These are phyloP conservation scores for Synanceia verrucosa DNA, from an alignment of 2,797 vertebrate species.

Conservation along the genomic window DNA sequence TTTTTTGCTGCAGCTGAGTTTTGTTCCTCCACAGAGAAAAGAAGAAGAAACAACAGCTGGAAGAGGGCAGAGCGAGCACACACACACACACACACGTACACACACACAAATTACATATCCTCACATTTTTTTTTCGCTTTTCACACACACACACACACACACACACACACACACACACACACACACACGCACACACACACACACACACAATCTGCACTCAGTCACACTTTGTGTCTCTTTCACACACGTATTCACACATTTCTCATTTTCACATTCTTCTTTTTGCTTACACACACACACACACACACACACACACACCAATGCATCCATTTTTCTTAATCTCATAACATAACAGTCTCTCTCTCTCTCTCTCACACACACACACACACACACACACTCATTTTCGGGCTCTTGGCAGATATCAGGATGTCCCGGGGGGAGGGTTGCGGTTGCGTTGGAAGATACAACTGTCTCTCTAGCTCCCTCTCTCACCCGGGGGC, in stretches of 20 bases:
- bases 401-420: slow-evolving; percentile 54
- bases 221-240: slow-evolving; percentile 62
- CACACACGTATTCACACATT: slow-evolving; percentile 69
- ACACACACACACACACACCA: slow-evolving; percentile 27
- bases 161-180: background rate
- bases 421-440: slow-evolving; percentile 32
- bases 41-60: slow-evolving; percentile 65
- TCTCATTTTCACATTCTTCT: slow-evolving; percentile 65
- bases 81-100: slow-evolving; percentile 31
- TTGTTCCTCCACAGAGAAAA: slow-evolving; percentile 47
- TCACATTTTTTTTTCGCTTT: too few species aligned
- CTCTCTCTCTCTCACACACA: slow-evolving; percentile 6
- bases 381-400: slow-evolving; percentile 24
- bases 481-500: slow-evolving; percentile 1
- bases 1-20: slow-evolving; percentile 32
- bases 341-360: slow-evolving; percentile 45
- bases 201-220: slow-evolving; percentile 26
- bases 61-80: slow-evolving; percentile 43
- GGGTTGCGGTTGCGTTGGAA: slow-evolving; percentile 8
- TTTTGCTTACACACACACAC: slow-evolving; percentile 42
- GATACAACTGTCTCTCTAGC: slow-evolving; percentile 17
- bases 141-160: background rate
- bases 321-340: slow-evolving; percentile 42
- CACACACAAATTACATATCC: background rate
- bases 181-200: slow-evolving; percentile 31